These are phyloP conservation scores for Ophraella communa DNA, from an alignment of 2,888 invertebrate species.

Conservation along the genomic window DNA sequence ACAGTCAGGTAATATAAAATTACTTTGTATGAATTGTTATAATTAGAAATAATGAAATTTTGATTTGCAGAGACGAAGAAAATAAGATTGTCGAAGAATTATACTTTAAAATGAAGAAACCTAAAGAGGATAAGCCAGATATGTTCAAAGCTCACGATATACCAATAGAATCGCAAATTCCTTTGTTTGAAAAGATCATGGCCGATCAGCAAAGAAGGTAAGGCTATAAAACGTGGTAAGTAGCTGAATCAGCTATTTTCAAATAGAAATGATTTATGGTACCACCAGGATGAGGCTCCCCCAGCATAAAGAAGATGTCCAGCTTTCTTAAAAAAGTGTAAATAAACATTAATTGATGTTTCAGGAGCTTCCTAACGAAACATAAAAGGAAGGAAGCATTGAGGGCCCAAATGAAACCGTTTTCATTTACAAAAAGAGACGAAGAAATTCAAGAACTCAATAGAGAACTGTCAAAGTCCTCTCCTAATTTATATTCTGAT, in stretches of 20 bases:
- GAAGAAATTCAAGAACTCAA: conserved; percentile 62
- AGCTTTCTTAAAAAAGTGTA: too few species aligned
- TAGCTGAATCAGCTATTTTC: too few species aligned
- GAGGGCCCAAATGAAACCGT: conserved; percentile 70
- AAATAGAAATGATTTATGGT: too few species aligned
- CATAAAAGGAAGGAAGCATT: conserved; percentile 68
- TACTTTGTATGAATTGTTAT: too few species aligned
- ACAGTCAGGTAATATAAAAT: conserved; percentile 65
- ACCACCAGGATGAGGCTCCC: too few species aligned
- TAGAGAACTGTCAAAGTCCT: conserved; percentile 55
- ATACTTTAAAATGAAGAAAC: conserved; percentile 49
- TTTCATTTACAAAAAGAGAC: conserved; percentile 68
- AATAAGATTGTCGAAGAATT: conserved; percentile 65
- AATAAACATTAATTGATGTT: conserved; percentile 37
- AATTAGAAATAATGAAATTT: too few species aligned
- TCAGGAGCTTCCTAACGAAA: conserved; percentile 66
- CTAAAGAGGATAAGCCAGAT: conserved; percentile 60
- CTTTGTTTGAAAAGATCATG: conserved; percentile 74
- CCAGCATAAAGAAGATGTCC: too few species aligned
- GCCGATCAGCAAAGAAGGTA: conserved; percentile 76
- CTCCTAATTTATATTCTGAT: conserved; percentile 55
- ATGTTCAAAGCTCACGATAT: conserved; percentile 69
- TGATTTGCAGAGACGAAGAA: conserved; percentile 69
- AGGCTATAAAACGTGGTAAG: too few species aligned
- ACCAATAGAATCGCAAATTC: conserved; percentile 74